Conservation (phyloP, 1,140 invertebrate genomes). For the Venustaconcha ellipsiformis region DNA sequence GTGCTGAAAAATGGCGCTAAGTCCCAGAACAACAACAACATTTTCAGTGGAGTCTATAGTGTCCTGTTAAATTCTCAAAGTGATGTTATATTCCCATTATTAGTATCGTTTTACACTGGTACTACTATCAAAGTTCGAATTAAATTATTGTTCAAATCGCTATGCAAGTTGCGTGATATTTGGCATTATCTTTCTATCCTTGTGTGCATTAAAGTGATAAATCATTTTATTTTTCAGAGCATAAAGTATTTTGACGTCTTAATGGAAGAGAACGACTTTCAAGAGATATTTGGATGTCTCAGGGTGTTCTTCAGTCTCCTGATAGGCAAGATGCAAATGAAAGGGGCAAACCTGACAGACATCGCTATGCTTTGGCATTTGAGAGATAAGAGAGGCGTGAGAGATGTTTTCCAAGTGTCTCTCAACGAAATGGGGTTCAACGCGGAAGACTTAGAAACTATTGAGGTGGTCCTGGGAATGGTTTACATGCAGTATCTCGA, state of each 20-base stretch:
- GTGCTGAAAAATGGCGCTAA: too few relatives aligned
- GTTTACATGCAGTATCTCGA: slow-evolving; percentile 18
- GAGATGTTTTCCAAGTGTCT: neutral
- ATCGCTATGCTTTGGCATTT: slow-evolving; percentile 28
- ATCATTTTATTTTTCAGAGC: too few relatives aligned
- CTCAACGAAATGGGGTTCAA: slow-evolving; percentile 20
- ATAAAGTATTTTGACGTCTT: neutral
- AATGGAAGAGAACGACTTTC: neutral
- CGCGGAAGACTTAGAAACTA: slow-evolving; percentile 1
- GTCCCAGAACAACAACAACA: too few relatives aligned
- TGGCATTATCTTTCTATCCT: too few relatives aligned
- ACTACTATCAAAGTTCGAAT: too few relatives aligned
- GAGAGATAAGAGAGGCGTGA: slow-evolving; percentile 11
- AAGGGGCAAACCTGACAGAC: slow-evolving; percentile 17
- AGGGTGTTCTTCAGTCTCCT: slow-evolving; percentile 30
- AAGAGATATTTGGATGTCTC: slow-evolving; percentile 15
- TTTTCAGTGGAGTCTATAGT: too few relatives aligned
- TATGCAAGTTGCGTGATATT: too few relatives aligned
- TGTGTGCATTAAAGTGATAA: too few relatives aligned
- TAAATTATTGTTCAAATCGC: too few relatives aligned
- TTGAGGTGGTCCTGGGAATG: slow-evolving; percentile 10
- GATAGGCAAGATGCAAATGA: slow-evolving; percentile 15
- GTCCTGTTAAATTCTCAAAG: too few relatives aligned
- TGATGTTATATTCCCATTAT: too few relatives aligned
- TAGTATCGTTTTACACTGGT: too few relatives aligned